These are phyloP conservation scores for Brachionus angularis DNA, from an alignment of 1,140 invertebrate species.

Conservation along the genomic window DNA sequence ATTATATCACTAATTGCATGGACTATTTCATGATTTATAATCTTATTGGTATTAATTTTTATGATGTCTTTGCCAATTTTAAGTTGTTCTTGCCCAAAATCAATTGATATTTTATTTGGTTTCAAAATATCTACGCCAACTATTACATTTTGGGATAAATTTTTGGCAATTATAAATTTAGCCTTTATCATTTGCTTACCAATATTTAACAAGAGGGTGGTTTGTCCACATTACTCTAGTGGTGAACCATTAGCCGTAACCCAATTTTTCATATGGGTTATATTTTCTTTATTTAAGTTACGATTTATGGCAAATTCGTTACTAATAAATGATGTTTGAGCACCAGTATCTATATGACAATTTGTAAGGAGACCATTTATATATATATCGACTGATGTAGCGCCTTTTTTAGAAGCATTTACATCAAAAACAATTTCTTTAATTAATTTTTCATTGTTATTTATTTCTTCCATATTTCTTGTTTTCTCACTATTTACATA, in stretches of 20 bases:
- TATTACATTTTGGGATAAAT: background rate
- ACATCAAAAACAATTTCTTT: no score
- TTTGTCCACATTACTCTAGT: background rate
- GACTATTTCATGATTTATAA: no score
- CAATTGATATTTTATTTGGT: background rate
- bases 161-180: background rate
- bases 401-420: background rate
- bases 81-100: background rate
- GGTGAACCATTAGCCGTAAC: slow-evolving; percentile 13
- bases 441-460: no score
- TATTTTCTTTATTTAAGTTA: slow-evolving; percentile 1
- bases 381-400: background rate
- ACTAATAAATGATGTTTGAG: slow-evolving; percentile 21
- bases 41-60: background rate
- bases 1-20: no score
- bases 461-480: slow-evolving; percentile 2
- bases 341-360: background rate
- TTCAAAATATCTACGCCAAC: background rate
- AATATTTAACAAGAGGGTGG: background rate
- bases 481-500: background rate
- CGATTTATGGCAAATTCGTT: background rate
- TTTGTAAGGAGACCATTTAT: background rate
- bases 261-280: slow-evolving; percentile 3
- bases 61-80: background rate
- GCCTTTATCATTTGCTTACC: background rate